phyloP scores from a whole-genome alignment of 2,797 vertebrate genomes.

The Limosa lapponica region DNA sequence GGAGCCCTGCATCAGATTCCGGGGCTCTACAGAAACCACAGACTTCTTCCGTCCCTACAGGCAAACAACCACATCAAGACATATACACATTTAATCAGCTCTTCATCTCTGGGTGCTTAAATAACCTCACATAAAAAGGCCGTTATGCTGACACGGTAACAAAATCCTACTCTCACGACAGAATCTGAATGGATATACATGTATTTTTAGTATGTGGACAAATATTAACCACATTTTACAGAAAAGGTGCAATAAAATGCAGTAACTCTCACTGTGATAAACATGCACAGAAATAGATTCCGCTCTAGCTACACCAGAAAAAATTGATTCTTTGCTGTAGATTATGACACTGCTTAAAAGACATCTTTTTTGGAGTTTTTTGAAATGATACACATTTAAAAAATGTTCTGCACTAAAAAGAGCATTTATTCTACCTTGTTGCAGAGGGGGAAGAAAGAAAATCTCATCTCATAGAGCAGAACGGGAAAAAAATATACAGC shows the following conservation, averaged over 20 bases:
- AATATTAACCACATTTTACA: neutral
- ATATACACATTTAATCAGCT: neutral
- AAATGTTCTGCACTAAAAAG: neutral
- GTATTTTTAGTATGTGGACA: neutral
- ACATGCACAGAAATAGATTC: neutral
- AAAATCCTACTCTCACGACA: neutral
- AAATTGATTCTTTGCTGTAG: neutral
- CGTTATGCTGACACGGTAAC: neutral
- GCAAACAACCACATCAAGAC: neutral
- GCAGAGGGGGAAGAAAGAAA: neutral
- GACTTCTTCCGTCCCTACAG: slow-evolving; percentile 88
- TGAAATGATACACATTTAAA: neutral
- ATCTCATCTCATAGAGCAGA: neutral
- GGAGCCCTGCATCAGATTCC: slow-evolving; percentile 80
- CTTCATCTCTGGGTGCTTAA: neutral
- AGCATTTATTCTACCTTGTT: neutral
- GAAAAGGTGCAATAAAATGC: neutral
- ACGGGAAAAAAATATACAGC: neutral
- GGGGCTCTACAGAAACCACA: slow-evolving; percentile 72
- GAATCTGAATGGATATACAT: neutral
- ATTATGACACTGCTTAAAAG: neutral
- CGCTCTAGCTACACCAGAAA: neutral
- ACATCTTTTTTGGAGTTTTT: neutral
- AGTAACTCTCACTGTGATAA: neutral
- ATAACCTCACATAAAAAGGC: neutral